Conservation (phyloP, 2,113 vertebrate genomes). For the Chaetodon auriga region DNA sequence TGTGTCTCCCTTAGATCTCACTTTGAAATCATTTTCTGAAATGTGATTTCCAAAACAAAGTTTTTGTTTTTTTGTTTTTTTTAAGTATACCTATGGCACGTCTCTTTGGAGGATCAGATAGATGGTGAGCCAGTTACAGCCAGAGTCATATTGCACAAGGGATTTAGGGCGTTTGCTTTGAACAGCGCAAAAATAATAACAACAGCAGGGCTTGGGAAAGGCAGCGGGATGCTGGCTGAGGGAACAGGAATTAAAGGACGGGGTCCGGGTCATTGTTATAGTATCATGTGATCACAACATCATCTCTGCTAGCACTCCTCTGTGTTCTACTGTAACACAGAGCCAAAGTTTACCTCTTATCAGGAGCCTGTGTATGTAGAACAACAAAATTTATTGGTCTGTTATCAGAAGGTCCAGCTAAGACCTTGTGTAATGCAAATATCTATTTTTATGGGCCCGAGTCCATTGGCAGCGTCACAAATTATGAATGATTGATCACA, state of each 20-base stretch:
- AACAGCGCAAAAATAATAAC: slow-evolving; percentile 68
- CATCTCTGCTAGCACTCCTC: slow-evolving; percentile 36
- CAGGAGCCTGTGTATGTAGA: slow-evolving; percentile 46
- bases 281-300: slow-evolving; percentile 62
- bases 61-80: slow-evolving; percentile 13
- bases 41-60: not conserved
- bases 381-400: slow-evolving; percentile 65
- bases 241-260: slow-evolving; percentile 64
- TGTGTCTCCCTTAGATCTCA: not conserved
- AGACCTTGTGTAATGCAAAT: slow-evolving; percentile 72
- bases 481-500: slow-evolving; percentile 79
- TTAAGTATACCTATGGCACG: slow-evolving; percentile 5
- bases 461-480: slow-evolving; percentile 65
- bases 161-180: slow-evolving; percentile 61
- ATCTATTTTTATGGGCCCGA: slow-evolving; percentile 69
- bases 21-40: not conserved
- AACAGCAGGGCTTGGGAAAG: slow-evolving; percentile 72
- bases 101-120: slow-evolving; percentile 33
- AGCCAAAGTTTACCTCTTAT: slow-evolving; percentile 80
- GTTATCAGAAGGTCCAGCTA: slow-evolving; percentile 62
- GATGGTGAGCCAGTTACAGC: slow-evolving; percentile 27
- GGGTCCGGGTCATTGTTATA: slow-evolving; percentile 72
- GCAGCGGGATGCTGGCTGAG: slow-evolving; percentile 67
- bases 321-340: slow-evolving; percentile 61
- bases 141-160: slow-evolving; percentile 51